Base-by-base conservation (phyloP, 2,888 invertebrate genomes). In the Sylvicola cinctus region DNA sequence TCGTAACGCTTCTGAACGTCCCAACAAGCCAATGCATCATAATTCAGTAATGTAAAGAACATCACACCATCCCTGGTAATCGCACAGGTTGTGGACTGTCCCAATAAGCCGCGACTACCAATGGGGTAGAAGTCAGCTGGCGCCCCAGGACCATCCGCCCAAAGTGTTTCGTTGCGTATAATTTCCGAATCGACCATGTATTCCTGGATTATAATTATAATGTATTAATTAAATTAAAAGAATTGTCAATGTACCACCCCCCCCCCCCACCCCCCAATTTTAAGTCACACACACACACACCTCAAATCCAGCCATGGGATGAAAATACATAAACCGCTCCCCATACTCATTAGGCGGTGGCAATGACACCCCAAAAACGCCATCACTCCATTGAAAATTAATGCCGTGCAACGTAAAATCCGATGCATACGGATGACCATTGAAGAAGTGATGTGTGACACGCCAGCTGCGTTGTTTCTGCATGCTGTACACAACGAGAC, bases 301-400 rank as follows among this genome's bases (percentile, higher is more conserved):
- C 43, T 75, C 65, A 45, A 71, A 75, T 49, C 81, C 79, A 2
- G 84, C 77, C 72, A 85, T 70, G 0, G 84, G 70, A 53, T 84
- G 80, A 49, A 80, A 84, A 48, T 70, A 83, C 16, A 84, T 49
- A 3, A 70, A 60, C 33, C 76, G 62, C 32, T 81, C 75, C 3
- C 58, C 50, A 32, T 20, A 42, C 17, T 49, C 47, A 5, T 34
- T 36, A 2, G 46, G 33, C 3, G 74, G 70, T n/a, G 74, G 68
- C 30, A 80, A 47, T 1, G 79, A 70, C 42, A 80, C 54, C 0
- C 79, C 79, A 46, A 83, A 80, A 15, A 83, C 65, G 0, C 83
- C 83, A 47, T 83, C 83, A 6, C 75, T 62, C 83, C 81, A 84
- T 46, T 80, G 75, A 47, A 81, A 84, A 41, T 74, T 73, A 1